These are phyloP conservation scores for Harlomillsia oculata DNA, from an alignment of 1,140 invertebrate genomes.

Conservation along the genomic window DNA sequence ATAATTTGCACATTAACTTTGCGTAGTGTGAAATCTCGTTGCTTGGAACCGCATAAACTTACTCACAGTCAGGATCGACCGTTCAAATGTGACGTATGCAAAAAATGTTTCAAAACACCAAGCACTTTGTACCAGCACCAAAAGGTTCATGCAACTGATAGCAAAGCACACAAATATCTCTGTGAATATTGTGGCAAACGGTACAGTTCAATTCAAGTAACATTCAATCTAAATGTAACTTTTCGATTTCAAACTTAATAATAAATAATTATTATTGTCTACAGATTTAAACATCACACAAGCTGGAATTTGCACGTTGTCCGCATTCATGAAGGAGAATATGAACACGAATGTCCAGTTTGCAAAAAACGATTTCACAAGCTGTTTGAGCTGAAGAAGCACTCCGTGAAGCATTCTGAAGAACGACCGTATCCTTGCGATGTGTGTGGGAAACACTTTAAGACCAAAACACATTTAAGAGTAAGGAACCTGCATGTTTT, in stretches of 20 bases:
- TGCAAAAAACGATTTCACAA: slow-evolving; percentile 22
- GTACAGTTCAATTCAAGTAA: background rate
- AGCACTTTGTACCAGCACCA: slow-evolving; percentile 24
- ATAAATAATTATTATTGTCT: no score
- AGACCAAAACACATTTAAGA: slow-evolving; percentile 25
- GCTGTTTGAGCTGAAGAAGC: slow-evolving; percentile 28
- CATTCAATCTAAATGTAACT: background rate
- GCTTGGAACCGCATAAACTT: slow-evolving; percentile 24
- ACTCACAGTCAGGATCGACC: slow-evolving; percentile 24
- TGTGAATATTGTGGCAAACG: slow-evolving; percentile 28
- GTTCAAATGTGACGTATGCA: slow-evolving; percentile 18
- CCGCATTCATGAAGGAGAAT: slow-evolving; percentile 23
- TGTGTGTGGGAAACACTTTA: slow-evolving; percentile 16
- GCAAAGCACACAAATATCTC: slow-evolving; percentile 23
- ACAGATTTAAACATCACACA: slow-evolving; percentile 24
- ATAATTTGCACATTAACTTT: background rate
- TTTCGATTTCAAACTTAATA: no score
- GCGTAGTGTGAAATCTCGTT: slow-evolving; percentile 17
- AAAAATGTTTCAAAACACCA: slow-evolving; percentile 24
- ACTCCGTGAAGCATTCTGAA: slow-evolving; percentile 27
- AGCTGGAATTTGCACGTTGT: slow-evolving; percentile 28
- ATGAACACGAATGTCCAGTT: slow-evolving; percentile 22
- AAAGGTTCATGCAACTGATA: slow-evolving; percentile 23
- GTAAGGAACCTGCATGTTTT: background rate
- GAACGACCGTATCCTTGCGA: slow-evolving; percentile 26